Percentiles rank a stretch among this genome's conserved stretches.
Conservation (phyloP, 2,113 vertebrate genomes). For the Ceyx melanurus region DNA sequence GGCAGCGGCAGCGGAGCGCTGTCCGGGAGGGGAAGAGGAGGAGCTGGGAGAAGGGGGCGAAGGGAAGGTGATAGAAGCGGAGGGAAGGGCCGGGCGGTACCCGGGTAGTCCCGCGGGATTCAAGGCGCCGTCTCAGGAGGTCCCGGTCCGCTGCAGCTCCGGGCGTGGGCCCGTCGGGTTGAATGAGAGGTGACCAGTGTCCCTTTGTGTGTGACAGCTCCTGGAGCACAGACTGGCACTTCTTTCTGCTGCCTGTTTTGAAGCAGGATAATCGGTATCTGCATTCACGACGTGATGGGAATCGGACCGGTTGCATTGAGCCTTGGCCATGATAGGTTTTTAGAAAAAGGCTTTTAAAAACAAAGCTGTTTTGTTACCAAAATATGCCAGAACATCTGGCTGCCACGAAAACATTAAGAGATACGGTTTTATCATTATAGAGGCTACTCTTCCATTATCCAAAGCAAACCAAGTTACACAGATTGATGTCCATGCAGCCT, state of each 20-base stretch:
- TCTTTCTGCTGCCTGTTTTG: too few species aligned
- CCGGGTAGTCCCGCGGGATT: not conserved
- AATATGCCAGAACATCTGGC: not conserved
- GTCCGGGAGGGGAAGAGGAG: not conserved
- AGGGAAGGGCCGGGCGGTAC: too few species aligned
- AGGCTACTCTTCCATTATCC: not conserved
- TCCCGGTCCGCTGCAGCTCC: not conserved
- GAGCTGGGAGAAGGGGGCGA: not conserved
- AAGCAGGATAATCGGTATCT: not conserved
- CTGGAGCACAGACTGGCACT: not conserved
- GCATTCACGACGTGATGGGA: fast-evolving
- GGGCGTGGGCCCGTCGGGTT: fast-evolving
- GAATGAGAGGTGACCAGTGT: not conserved
- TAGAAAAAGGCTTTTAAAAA: not conserved
- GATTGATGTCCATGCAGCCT: not conserved
- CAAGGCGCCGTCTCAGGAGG: not conserved
- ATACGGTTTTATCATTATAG: fast-evolving
- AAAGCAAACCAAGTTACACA: not conserved
- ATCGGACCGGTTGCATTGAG: fast-evolving
- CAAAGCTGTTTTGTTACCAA: not conserved
- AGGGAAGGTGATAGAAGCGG: not conserved
- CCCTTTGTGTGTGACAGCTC: not conserved
- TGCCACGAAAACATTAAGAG: too few species aligned
- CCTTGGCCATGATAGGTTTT: not conserved
- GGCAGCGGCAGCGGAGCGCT: not conserved